These are phyloP conservation scores for Tricholauxania praeusta DNA, from an alignment of 2,888 invertebrate species.

Conservation along the genomic window DNA sequence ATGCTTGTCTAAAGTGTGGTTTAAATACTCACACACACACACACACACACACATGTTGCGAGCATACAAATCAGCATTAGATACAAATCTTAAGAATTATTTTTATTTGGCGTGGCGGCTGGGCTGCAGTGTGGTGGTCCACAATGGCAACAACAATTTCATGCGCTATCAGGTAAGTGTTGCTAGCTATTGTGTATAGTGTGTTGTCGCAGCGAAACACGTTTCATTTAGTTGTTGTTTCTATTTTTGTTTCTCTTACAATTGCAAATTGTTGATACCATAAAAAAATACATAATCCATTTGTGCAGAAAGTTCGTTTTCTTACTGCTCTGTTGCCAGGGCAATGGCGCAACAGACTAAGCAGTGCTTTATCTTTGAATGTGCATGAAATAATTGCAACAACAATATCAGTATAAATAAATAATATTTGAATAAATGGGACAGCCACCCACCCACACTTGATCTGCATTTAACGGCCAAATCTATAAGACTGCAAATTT, in stretches of 20 bases:
- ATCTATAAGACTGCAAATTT: too few relatives aligned
- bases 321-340: constrained; percentile 9
- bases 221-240: background rate
- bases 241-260: constrained; percentile 9
- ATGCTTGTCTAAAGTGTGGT: too few relatives aligned
- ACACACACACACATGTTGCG: background rate
- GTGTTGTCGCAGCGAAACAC: constrained; percentile 12
- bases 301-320: constrained; percentile 22
- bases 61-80: background rate
- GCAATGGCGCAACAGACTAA: background rate
- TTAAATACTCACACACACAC: background rate
- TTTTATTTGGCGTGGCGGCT: background rate
- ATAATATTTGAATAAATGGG: too few relatives aligned
- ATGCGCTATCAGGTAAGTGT: background rate
- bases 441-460: too few relatives aligned
- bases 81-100: constrained; percentile 26
- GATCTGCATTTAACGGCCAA: too few relatives aligned
- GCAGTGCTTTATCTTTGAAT: too few relatives aligned
- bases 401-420: too few relatives aligned
- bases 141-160: background rate
- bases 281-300: background rate
- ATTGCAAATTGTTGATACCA: background rate
- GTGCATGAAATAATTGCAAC: too few relatives aligned
- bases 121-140: background rate
- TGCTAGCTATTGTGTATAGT: background rate